Evolutionary conservation across 2,113 vertebrate genomes (phyloP), one percentile per base, ranked within the genome.

Genomic region (Pogonocichla stellata): DNA sequence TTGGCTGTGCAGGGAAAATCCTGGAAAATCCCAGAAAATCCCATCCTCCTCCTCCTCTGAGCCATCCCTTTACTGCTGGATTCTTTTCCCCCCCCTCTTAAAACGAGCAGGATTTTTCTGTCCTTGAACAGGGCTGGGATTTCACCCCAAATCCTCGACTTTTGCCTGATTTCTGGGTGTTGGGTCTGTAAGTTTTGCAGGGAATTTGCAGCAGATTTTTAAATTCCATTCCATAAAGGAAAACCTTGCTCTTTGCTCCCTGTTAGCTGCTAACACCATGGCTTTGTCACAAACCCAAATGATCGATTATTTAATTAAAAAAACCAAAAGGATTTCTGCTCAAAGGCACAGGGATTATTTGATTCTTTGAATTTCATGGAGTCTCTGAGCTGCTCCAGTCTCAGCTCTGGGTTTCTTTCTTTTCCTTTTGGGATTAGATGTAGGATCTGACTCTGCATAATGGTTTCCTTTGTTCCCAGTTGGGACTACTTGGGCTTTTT

Each of bases 381-480:
- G 71, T 54, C 93, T 77, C n/a, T 67, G 88, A 70, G 77, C 86
- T 90, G 94, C 47, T 82, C 43, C 42, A 56, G 22, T 64, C 57
- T 88, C 75, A 69, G 10, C 58, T 54, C 45, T 81, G 80, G 73
- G 67, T 70, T 92, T 60, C n/a, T 72, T 73, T 73, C 79, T 87
- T 62, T 80, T 28, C 86, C 88, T 80, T 85, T 92, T 87, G 86
- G 88, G 94, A 94, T 85, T 75, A 48, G 23, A 24, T 8, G 5
- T 48, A 29, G 7, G 29, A 89, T 92, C 74, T 47, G 83, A 64
- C 58, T 71, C 25, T 34, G 81, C 77, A 94, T 38, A 97, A 97
- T 90, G 81, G 33, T 74, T 91, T 61, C 51, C 81, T 97, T 96
- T 96, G 95, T 97, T 91, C 92, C 75, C 75, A 90, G 72, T 61